These are phyloP conservation scores for Sycophila sp. DNA, from an alignment of 1,140 invertebrate genomes.

Conservation along the genomic window DNA sequence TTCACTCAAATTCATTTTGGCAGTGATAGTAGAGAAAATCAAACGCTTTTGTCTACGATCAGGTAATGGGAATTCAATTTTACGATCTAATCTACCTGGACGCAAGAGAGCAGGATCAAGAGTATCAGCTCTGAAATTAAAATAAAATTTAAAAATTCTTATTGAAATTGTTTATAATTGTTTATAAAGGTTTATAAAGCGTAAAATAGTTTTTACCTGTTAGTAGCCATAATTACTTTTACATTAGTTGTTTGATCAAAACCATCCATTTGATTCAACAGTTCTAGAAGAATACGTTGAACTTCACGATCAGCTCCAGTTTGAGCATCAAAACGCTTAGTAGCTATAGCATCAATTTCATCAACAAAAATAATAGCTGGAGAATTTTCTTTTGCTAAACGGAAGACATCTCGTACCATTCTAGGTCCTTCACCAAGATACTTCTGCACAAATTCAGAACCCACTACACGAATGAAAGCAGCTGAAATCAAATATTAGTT, in stretches of 20 bases:
- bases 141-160: conserved; percentile 5
- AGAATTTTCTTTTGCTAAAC: conserved; percentile 98
- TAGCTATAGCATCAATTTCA: conserved; percentile 98
- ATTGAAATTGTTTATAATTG: not conserved
- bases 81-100: conserved; percentile 96
- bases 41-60: conserved; percentile 97
- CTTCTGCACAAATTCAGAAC: conserved; percentile 99
- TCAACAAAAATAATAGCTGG: conserved; percentile 99
- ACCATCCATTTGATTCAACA: conserved; percentile 99
- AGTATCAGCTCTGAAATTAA: conserved; percentile 84
- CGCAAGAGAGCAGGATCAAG: conserved; percentile 96
- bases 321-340: conserved; percentile 98
- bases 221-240: conserved; percentile 99
- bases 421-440: conserved; percentile 98
- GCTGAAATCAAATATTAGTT: conserved; percentile 70
- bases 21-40: conserved; percentile 97
- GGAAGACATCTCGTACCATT: conserved; percentile 99
- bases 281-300: conserved; percentile 95
- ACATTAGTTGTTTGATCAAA: conserved; percentile 99
- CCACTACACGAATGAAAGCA: conserved; percentile 98
- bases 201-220: conserved; percentile 67
- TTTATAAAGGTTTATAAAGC: not conserved
- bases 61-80: conserved; percentile 98
- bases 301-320: conserved; percentile 99
- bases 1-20: conserved; percentile 99